A percentile compares a stretch with the other conserved stretches of the same genome.
Evolutionary conservation across 2,113 vertebrate species (phyloP).

Genomic region (Glaucomys volans): DNA sequence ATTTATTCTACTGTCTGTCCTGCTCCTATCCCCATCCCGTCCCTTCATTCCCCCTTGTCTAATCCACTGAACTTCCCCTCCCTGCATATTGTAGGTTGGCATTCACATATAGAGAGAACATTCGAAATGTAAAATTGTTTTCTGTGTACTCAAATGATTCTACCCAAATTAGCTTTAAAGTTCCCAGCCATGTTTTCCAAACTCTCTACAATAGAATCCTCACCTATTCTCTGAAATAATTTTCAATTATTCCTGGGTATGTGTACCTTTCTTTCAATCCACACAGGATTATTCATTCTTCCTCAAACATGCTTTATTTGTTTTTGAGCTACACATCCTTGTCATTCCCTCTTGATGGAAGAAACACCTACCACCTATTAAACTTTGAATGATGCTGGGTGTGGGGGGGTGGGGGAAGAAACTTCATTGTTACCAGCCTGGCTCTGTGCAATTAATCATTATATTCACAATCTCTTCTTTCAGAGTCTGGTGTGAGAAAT

Average conservation of each 20-base stretch:
- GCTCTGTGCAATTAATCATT: constrained; percentile 89
- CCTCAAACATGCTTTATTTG: constrained; percentile 12
- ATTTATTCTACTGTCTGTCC: too few relatives aligned
- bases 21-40: too few relatives aligned
- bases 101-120: too few relatives aligned
- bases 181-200: not conserved
- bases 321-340: constrained; percentile 7
- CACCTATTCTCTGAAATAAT: constrained; percentile 36
- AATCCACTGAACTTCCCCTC: too few relatives aligned
- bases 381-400: not conserved
- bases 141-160: not conserved
- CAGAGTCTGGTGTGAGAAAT: constrained; percentile 91
- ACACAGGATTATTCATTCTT: constrained; percentile 51
- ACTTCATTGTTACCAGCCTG: constrained; percentile 80
- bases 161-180: not conserved
- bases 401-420: not conserved
- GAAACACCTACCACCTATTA: not conserved
- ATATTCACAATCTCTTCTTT: constrained; percentile 92
- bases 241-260: not conserved
- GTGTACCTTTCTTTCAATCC: not conserved
- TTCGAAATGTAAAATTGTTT: not conserved
- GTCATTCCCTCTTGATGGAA: not conserved
- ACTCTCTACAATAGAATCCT: not conserved
- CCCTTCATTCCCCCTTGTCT: too few relatives aligned
- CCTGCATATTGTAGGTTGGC: too few relatives aligned